Evolutionary conservation across 2,888 invertebrate species (phyloP).

Genomic region (Andrena bucephala): DNA sequence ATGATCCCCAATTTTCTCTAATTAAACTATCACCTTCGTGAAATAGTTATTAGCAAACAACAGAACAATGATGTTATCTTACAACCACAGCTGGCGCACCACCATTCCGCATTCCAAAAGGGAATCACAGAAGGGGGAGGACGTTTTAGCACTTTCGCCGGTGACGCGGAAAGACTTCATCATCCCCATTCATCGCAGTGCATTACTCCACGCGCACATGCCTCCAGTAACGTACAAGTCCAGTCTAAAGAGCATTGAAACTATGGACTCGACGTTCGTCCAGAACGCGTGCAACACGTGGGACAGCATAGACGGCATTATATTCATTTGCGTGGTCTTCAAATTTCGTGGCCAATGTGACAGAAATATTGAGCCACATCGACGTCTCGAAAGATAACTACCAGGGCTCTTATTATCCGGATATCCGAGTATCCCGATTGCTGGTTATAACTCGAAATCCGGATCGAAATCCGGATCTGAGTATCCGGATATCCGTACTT

Average conservation of each 20-base stretch:
- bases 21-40: background rate
- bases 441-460: no score
- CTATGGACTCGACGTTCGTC: conserved; percentile 22
- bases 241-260: conserved; percentile 30
- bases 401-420: no score
- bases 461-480: no score
- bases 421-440: no score
- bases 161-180: conserved; percentile 15
- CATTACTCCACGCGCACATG: conserved; percentile 27
- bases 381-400: background rate
- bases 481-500: no score
- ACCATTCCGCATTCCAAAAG: conserved; percentile 10
- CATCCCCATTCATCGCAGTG: conserved; percentile 11
- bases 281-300: conserved; percentile 54
- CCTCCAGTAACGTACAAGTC: conserved; percentile 7
- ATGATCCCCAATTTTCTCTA: no score
- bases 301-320: conserved; percentile 1
- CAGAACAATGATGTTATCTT: background rate
- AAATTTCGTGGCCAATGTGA: conserved; percentile 9
- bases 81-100: background rate
- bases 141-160: conserved; percentile 7
- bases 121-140: conserved; percentile 3
- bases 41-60: conserved; percentile 3
- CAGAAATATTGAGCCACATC: conserved; percentile 3
- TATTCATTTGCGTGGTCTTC: background rate